These are phyloP conservation scores for Zelostemma sp. DNA, from an alignment of 1,140 invertebrate species.

Conservation along the genomic window DNA sequence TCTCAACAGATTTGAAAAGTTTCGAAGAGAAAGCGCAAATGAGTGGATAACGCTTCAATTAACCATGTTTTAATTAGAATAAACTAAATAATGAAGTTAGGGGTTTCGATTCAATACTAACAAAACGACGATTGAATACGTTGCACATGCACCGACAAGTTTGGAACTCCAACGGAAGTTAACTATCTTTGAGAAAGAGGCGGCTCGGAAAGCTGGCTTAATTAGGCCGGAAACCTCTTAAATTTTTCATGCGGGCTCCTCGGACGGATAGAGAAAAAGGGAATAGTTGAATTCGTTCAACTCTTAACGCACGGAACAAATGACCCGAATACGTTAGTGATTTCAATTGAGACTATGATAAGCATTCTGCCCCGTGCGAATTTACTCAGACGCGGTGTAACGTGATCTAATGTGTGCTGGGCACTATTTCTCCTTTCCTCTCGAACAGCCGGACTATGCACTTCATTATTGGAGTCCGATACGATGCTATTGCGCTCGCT, in stretches of 20 bases:
- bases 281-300: constrained; percentile 4
- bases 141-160: constrained; percentile 17
- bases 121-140: constrained; percentile 16
- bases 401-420: constrained; percentile 17
- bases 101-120: constrained; percentile 1
- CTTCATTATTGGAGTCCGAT: constrained; percentile 43
- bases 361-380: neutral
- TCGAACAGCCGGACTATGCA: constrained; percentile 36
- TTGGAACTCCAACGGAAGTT: constrained; percentile 32
- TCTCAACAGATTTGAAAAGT: neutral
- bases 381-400: constrained; percentile 23
- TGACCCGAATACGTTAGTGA: constrained; percentile 9
- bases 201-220: constrained; percentile 9
- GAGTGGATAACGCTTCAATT: too few relatives aligned
- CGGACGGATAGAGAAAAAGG: neutral
- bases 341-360: neutral
- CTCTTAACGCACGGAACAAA: neutral
- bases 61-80: too few relatives aligned
- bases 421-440: constrained; percentile 41
- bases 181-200: constrained; percentile 16
- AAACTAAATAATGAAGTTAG: neutral
- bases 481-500: constrained; percentile 32
- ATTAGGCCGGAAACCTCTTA: constrained; percentile 29
- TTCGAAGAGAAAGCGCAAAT: too few relatives aligned
- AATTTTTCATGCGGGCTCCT: constrained; percentile 28